phyloP scores from a whole-genome alignment of 2,888 invertebrate genomes.

The Choreutis nemorana region DNA sequence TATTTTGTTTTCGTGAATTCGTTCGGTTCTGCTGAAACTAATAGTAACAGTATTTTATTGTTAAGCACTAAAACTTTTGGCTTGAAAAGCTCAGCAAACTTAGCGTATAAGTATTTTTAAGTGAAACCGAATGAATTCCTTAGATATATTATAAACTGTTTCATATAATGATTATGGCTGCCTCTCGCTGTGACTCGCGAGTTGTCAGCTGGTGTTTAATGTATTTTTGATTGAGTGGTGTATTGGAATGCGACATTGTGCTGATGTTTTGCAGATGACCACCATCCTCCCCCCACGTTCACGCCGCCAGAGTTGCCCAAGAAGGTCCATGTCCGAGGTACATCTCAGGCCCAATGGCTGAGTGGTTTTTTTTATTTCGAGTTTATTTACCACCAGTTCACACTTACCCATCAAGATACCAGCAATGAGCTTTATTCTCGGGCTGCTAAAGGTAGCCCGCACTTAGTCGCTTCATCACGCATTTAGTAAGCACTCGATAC shows the following conservation, averaged over 20 bases:
- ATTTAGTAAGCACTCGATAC: slow-evolving; percentile 50
- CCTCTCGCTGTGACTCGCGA: slow-evolving; percentile 43
- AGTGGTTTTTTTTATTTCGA: slow-evolving; percentile 45
- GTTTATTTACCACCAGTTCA: slow-evolving; percentile 46
- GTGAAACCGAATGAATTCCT: slow-evolving; percentile 27
- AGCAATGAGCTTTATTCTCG: slow-evolving; percentile 52
- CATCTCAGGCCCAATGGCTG: slow-evolving; percentile 58
- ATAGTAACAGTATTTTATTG: slow-evolving; percentile 18
- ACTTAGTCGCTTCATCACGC: slow-evolving; percentile 64
- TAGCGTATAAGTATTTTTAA: slow-evolving; percentile 10
- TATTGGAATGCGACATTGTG: slow-evolving; percentile 69
- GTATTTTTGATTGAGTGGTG: slow-evolving; percentile 41
- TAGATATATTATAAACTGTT: not conserved
- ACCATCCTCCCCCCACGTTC: slow-evolving; percentile 97
- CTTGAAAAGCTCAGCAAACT: too few relatives aligned
- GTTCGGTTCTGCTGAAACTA: slow-evolving; percentile 13
- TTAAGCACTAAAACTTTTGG: slow-evolving; percentile 6
- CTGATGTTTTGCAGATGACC: slow-evolving; percentile 93
- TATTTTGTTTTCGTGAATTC: slow-evolving; percentile 15
- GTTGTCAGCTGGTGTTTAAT: slow-evolving; percentile 43
- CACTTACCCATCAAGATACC: slow-evolving; percentile 41
- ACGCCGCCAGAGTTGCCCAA: slow-evolving; percentile 99
- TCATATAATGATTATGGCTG: slow-evolving; percentile 12
- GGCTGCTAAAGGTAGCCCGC: slow-evolving; percentile 44
- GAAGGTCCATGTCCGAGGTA: slow-evolving; percentile 97